Percentiles rank a stretch among this genome's conserved stretches.
These are phyloP conservation scores for Mesocricetus auratus DNA, from an alignment of 2,113 vertebrate genomes.

Conservation along the genomic window DNA sequence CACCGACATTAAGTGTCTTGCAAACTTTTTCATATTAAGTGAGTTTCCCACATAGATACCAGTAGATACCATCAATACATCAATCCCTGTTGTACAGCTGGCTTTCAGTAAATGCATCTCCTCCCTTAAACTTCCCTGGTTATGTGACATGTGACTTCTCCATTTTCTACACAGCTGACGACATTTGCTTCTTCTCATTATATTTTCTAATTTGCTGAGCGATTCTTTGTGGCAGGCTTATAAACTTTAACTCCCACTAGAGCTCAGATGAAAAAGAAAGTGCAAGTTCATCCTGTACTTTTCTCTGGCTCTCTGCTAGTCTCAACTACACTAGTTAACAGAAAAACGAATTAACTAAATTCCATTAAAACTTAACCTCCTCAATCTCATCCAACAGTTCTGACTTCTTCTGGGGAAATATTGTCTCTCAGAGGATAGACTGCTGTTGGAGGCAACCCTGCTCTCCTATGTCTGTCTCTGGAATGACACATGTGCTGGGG, in stretches of 20 bases:
- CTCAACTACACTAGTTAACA: neutral
- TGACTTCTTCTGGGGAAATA: conserved; percentile 10
- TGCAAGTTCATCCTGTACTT: neutral
- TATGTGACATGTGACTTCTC: neutral
- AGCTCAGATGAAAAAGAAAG: conserved; percentile 2
- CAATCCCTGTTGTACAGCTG: neutral
- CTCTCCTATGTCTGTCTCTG: no score
- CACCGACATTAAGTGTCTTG: neutral
- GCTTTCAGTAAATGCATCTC: neutral
- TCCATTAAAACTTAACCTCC: neutral
- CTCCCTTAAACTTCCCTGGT: neutral
- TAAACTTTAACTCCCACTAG: neutral
- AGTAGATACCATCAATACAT: neutral
- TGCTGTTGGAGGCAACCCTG: neutral
- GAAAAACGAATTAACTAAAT: conserved; percentile 24
- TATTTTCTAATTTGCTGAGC: neutral
- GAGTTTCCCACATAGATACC: neutral
- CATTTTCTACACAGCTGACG: neutral
- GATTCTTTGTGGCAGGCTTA: conserved; percentile 39
- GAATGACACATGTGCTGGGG: neutral
- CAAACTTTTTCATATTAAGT: neutral
- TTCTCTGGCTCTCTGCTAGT: neutral
- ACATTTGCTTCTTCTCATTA: neutral
- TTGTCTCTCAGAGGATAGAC: neutral
- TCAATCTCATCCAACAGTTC: neutral